Base-by-base conservation (phyloP, 2,888 invertebrate genomes). In the Synergus japonicus region DNA sequence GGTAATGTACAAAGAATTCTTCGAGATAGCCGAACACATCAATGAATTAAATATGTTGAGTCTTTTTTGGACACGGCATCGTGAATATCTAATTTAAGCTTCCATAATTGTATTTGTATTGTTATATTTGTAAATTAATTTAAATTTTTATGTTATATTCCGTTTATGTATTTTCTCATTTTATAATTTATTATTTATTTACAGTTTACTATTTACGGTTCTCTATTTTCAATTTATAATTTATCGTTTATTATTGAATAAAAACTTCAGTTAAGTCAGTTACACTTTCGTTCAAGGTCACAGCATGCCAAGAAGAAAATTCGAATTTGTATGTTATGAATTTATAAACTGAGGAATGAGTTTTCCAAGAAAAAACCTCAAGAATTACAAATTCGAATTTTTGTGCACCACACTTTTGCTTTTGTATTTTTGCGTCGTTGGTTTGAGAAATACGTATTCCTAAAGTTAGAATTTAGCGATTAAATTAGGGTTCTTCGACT, bases 1-100 rank as follows among this genome's bases (percentile, higher is more conserved):
- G 92, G 92, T 92, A 92, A 92, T 90, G 90, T 91, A 91, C 89
- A 91, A 89, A 88, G 91, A 91, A 82, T 85, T 90, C 84, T 86
- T 86, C 79, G 88, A 88, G 85, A 90, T 92, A 85, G 90, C 88
- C 80, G 90, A 91, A 83, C 83, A 89, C 87, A 88, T 92, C 85
- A 88, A 90, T 83, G 84, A 86, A 58, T 87, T 88, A 83, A 92
- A 91, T 86, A 87, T 87, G 54, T 87, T 90, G 81, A 89, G 89
- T 82, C 87, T 92, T 82, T 92, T 90, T 88, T 92, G 92, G 91
- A 89, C 86, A 60, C 90, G 91, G 73, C 90, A 89, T 64, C 90
- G 90, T 82, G 92, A 92, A 84, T 92, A 89, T 78, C 86, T 92
- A 82, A 92, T 92, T 83, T 92, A 88, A 88, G 67, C 78, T 79